A percentile compares a stretch with the other conserved stretches of the same genome.
Evolutionary conservation across 2,888 invertebrate genomes (phyloP).

Genomic region (Phortica okadai): DNA sequence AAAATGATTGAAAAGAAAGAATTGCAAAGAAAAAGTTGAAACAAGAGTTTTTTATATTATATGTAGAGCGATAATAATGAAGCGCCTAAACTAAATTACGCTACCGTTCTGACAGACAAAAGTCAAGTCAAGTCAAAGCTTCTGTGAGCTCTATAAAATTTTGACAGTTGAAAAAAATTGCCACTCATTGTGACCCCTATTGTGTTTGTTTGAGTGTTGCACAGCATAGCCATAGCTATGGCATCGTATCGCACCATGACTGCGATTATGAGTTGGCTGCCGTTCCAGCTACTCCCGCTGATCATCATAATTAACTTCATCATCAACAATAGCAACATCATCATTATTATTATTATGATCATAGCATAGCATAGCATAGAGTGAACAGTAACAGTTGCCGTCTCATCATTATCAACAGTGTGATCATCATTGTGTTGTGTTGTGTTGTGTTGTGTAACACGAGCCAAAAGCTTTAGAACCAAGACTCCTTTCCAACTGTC

Average conservation of each 20-base stretch:
- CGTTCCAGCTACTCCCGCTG: constrained; percentile 56
- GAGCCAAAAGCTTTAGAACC: constrained; percentile 58
- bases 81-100: too few relatives aligned
- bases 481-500: constrained; percentile 28
- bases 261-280: constrained; percentile 3
- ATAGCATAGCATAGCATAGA: not conserved
- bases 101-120: too few relatives aligned
- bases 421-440: constrained; percentile 26
- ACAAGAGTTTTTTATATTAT: too few relatives aligned
- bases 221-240: not conserved
- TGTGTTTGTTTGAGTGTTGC: constrained; percentile 56
- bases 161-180: constrained; percentile 75
- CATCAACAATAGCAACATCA: constrained; percentile 5
- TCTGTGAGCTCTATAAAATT: constrained; percentile 63
- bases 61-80: too few relatives aligned
- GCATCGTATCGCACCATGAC: constrained; percentile 11
- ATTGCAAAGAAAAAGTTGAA: too few relatives aligned
- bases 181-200: constrained; percentile 74
- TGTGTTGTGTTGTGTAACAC: constrained; percentile 66
- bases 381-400: constrained; percentile 29
- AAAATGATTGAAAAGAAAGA: too few relatives aligned
- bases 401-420: constrained; percentile 4
- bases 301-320: constrained; percentile 51
- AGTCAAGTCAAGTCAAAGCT: constrained; percentile 22
- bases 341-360: not conserved